A percentile compares a stretch with the other conserved stretches of the same genome.
Evolutionary conservation across 2,888 invertebrate species (phyloP).

Genomic region (Sabatieria punctata): DNA sequence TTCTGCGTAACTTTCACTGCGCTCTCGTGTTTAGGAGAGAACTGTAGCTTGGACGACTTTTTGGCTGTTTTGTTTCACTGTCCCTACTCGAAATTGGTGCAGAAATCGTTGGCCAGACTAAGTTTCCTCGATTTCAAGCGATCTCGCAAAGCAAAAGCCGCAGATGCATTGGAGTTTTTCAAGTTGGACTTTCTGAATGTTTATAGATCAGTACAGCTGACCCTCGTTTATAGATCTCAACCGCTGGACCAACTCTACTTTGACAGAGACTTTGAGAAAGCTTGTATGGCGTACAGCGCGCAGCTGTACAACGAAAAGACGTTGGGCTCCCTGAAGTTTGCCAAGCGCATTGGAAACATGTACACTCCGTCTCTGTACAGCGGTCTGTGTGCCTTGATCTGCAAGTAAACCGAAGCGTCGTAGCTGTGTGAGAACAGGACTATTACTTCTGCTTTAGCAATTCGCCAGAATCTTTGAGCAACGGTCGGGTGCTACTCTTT

Average conservation of each 20-base stretch:
- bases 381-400: conserved; percentile 69
- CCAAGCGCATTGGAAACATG: conserved; percentile 92
- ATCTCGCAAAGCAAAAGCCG: conserved; percentile 21
- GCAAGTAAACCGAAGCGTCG: too few relatives aligned
- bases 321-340: conserved; percentile 61
- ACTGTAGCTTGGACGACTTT: conserved; percentile 43
- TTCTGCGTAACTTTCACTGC: too few relatives aligned
- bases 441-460: too few relatives aligned
- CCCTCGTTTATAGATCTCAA: too few relatives aligned
- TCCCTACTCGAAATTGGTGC: conserved; percentile 88
- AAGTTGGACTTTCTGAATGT: too few relatives aligned
- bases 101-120: conserved; percentile 84
- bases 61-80: conserved; percentile 78
- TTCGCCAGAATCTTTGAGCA: conserved; percentile 1
- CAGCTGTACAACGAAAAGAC: conserved; percentile 60
- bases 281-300: conserved; percentile 58
- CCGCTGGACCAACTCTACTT: conserved; percentile 69
- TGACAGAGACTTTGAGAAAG: conserved; percentile 72
- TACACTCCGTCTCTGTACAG: conserved; percentile 93
- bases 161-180: too few relatives aligned
- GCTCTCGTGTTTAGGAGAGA: too few relatives aligned
- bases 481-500: conserved; percentile 58
- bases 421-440: too few relatives aligned
- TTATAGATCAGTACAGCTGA: too few relatives aligned
- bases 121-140: conserved; percentile 61